Evolutionary conservation across 2,888 invertebrate genomes (phyloP).

Genomic region (Nephrotoma appendiculata): DNA sequence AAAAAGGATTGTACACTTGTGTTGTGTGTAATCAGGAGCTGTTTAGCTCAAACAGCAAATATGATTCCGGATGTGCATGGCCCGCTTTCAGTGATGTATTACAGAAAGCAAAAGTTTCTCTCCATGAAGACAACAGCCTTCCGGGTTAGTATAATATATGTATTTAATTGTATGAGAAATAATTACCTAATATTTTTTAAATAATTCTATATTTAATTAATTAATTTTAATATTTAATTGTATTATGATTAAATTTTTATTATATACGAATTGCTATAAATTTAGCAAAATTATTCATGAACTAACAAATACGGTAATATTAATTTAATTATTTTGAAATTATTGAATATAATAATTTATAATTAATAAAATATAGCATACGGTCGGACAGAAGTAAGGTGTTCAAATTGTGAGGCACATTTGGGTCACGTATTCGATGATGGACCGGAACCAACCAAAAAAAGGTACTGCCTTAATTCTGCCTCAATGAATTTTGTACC

Average conservation of each 20-base stretch:
- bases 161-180: too few species aligned
- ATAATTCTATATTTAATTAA: too few species aligned
- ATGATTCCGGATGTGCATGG: conserved; percentile 96
- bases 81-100: conserved; percentile 93
- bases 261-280: too few species aligned
- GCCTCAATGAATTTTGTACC: conserved; percentile 37
- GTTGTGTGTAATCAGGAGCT: conserved; percentile 82
- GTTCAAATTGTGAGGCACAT: conserved; percentile 84
- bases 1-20: conserved; percentile 81
- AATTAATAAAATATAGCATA: conserved; percentile 35
- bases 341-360: conserved; percentile 9
- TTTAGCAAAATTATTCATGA: too few species aligned
- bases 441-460: conserved; percentile 84
- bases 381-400: conserved; percentile 81
- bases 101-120: conserved; percentile 71
- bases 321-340: too few species aligned
- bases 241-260: too few species aligned
- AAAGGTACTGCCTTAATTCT: conserved; percentile 94
- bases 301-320: too few species aligned
- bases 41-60: conserved; percentile 89
- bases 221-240: too few species aligned
- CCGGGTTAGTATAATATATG: conserved; percentile 25
- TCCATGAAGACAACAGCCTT: conserved; percentile 72
- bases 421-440: conserved; percentile 96
- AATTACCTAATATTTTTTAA: too few species aligned